Evolutionary conservation across 1,140 invertebrate species (phyloP), one percentile per base, ranked within the genome.

Genomic region (Drosophila mauritiana): DNA sequence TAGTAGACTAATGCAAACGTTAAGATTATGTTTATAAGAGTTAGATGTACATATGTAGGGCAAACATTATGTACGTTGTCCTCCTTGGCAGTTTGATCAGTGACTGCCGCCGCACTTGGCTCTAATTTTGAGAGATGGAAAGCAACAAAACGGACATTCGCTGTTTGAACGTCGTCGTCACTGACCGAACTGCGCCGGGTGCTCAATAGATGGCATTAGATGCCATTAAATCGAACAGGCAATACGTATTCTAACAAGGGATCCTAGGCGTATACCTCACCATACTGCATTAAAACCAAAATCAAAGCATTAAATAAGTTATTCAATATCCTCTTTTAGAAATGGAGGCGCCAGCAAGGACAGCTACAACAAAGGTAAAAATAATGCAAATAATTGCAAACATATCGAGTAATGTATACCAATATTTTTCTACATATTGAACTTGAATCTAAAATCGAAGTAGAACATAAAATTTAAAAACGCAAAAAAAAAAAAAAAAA

Each of bases 301-400:
- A 77, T 75, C 69, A 93, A 94, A 94, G 94, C 93, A 93, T 94
- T 94, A 94, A 95, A 94, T 95, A 94, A 94, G 94, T 93, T 89
- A 93, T 93, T 72, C 94, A 94, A 94, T 96, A 95, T 95, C 95
- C 95, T 96, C 94, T 96, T 96, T 95, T 96, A 96, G 95, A 95
- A 95, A 94, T 94, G 95, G 96, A 95, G 95, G 96, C 95, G 95
- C 95, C 95, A 95, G 94, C 94, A 95, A 94, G 94, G 95, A 96
- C 95, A 95, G 95, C 96, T 96, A 94, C 96, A 96, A 96, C 94
- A 96, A 96, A 96, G 96, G 96, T 96, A 96, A 96, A 95, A 95
- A 95, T 81, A 85, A 85, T 90, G 85, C 89, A 91, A 91, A 61
- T 53, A 40, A 73, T 82, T 91, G 80, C 89, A 74, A 77, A 51